Conservation (phyloP, 2,797 vertebrate species). For the Sebastes variabilis region DNA sequence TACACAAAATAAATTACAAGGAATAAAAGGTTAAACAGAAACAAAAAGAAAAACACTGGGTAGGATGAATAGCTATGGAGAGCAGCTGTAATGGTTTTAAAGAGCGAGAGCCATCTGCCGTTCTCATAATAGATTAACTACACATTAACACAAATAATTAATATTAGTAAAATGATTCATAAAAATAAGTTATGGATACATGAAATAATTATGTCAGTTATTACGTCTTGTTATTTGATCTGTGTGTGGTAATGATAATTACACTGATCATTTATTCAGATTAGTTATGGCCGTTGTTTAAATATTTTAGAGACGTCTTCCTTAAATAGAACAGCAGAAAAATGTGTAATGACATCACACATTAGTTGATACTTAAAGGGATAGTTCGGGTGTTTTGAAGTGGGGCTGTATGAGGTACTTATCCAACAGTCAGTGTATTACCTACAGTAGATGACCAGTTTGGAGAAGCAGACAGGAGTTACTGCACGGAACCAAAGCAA, state of each 20-base stretch:
- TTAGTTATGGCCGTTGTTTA: not conserved
- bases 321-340: not conserved
- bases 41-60: not conserved
- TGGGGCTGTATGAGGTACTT: not conserved
- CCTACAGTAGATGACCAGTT: not conserved
- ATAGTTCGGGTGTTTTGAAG: not conserved
- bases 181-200: constrained; percentile 16
- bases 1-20: too few species aligned
- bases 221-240: constrained; percentile 9
- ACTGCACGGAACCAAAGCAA: not conserved
- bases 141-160: constrained; percentile 23
- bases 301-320: constrained; percentile 25
- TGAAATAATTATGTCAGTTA: constrained; percentile 12
- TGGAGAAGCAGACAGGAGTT: not conserved
- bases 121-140: constrained; percentile 4
- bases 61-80: not conserved
- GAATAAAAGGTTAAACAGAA: not conserved
- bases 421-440: too few species aligned
- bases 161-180: constrained; percentile 24
- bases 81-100: not conserved
- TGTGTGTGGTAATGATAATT: constrained; percentile 14
- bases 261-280: constrained; percentile 2
- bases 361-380: not conserved
- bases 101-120: not conserved
- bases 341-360: not conserved